Conservation (phyloP, 2,888 invertebrate genomes). For the Philaethria dido region DNA sequence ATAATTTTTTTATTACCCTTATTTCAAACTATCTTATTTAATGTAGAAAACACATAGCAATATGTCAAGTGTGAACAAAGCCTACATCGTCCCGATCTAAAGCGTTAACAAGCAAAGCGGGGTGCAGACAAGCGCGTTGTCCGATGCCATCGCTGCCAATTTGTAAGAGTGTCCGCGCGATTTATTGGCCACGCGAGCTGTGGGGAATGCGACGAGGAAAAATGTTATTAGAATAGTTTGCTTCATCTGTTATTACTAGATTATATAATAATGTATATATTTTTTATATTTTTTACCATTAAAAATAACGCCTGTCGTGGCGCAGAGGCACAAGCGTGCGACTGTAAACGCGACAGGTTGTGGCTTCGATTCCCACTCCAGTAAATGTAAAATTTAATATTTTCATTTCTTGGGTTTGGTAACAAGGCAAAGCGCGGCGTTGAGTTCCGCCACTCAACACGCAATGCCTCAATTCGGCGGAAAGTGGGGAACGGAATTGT, state of each 20-base stretch:
- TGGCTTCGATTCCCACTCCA: no score
- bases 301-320: no score
- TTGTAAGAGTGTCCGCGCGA: slow-evolving; percentile 76
- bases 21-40: not conserved
- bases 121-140: slow-evolving; percentile 60
- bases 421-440: no score
- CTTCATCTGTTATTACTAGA: slow-evolving; percentile 17
- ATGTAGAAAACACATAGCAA: not conserved
- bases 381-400: no score
- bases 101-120: slow-evolving; percentile 64
- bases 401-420: no score
- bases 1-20: no score
- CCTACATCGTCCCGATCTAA: slow-evolving; percentile 54
- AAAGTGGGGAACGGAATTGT: no score
- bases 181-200: slow-evolving; percentile 75
- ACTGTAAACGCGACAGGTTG: no score
- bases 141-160: slow-evolving; percentile 73
- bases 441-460: no score
- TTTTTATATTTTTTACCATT: not conserved
- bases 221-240: slow-evolving; percentile 44
- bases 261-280: not conserved
- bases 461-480: no score
- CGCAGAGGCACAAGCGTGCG: no score
- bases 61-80: slow-evolving; percentile 34
- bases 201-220: slow-evolving; percentile 46